Evolutionary conservation across 2,888 invertebrate genomes (phyloP), one percentile per base, ranked within the genome.

Genomic region (Lordiphosa fenestrarum): DNA sequence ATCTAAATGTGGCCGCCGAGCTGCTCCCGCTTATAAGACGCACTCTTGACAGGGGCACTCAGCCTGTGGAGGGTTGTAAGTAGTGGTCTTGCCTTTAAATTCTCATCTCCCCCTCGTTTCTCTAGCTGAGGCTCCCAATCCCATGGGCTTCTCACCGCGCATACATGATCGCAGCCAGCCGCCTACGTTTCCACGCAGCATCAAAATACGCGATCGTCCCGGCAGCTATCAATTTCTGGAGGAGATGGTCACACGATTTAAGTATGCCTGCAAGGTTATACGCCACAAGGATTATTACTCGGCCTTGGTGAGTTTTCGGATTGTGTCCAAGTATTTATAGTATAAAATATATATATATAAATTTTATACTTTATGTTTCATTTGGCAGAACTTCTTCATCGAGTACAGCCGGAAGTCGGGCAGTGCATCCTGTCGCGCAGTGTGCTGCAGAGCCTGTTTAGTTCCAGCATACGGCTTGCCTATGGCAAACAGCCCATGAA

Each of bases 131-230:
- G 92, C 93, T 64, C 94, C 94, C 6, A 93, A 93, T 87, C 93
- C 94, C n/a, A 94, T 96, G 92, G 98, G 98, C 0, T 99, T 99
- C 90, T 98, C 98, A 86, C 97, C 98, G 3, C 94, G 97, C 89
- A 95, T 98, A 41, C 99, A 99, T 91, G 98, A 98, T 90, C 93
- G 98, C 40, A 91, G 98, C 48, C 91, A 99, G 53, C 99, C 99
- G n/a, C 98, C 99, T 0, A 98, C 99, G 13, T 99, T 99, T 91
- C 99, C 99, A 0, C 93, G 99, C 15, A 98, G 97, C 89, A 97
- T 98, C 0, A 95, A 96, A 90, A 97, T 98, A 84, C 95, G 95
- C 75, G 94, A 94, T 42, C 90, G 93, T 9, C 84, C 88, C 30
- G 88, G 90, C 1, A 91, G 94, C 70, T 90, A 91, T 49, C 96